Evolutionary conservation across 2,888 invertebrate species (phyloP), one percentile per base, ranked within the genome.

Genomic region (Philereme transversata): DNA sequence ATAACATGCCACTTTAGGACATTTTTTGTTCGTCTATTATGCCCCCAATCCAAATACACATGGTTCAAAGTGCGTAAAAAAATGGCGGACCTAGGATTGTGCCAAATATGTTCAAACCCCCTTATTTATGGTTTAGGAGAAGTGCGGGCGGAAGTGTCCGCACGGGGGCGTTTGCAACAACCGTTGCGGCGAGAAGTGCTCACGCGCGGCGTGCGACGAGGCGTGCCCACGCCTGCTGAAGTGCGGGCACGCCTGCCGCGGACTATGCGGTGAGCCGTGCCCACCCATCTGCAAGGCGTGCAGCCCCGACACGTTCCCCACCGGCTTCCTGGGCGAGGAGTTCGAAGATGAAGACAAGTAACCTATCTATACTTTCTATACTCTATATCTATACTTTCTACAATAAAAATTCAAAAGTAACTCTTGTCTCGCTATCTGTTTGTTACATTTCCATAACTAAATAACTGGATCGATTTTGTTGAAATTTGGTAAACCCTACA

Each of bases 241-340:
- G 43, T 96, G 96, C 84, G 86, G 87, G 0, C 95, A 96, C 83
- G 75, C 76, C n/a, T 95, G 96, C 83, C 90, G 94, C 75, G 95
- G 96, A 9, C 91, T 95, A 53, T 96, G 96, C 84, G 95, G 95
- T n/a, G 96, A 96, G 80, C 90, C 89, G 7, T 96, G 96, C 79
- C 95, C 95, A 10, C 80, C 80, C 40, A 72, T 93, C 54, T 96
- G 96, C 84, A 81, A 88, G 35, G 51, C 77, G 10, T 96, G 96
- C 83, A 72, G 93, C 62, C 85, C 88, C n/a, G 92, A 91, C 6
- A 71, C 83, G 63, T 88, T 93, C 75, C 90, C 90, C 43, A 79
- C 71, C 0, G 87, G 83, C 73, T 86, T 89, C 74, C 73, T 86
- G 45, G 88, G 84, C 10, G 82, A 88, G 59, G 71, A 74, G 4